phyloP scores from a whole-genome alignment of 2,888 invertebrate species.

The Metellina segmentata region DNA sequence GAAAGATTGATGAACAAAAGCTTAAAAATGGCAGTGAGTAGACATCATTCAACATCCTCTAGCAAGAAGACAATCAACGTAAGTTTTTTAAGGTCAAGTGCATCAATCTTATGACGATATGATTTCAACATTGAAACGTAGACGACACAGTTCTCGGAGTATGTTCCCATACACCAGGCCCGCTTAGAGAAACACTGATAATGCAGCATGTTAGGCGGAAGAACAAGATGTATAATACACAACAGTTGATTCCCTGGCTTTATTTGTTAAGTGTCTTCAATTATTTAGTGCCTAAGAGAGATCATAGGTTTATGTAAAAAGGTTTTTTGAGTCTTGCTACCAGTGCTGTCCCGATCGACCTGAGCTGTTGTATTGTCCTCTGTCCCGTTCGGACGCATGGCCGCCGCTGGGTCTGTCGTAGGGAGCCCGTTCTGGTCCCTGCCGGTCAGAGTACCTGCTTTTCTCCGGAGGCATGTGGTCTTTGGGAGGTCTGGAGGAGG shows the following conservation, averaged over 20 bases:
- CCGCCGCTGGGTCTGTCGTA: slow-evolving; percentile 57
- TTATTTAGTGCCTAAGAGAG: neutral
- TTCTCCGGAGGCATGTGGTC: slow-evolving; percentile 72
- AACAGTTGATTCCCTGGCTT: slow-evolving; percentile 67
- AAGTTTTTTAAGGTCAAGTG: slow-evolving; percentile 46
- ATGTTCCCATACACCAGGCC: slow-evolving; percentile 23
- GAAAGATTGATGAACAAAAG: slow-evolving; percentile 60
- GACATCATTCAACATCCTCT: slow-evolving; percentile 46
- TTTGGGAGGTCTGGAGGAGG: slow-evolving; percentile 50
- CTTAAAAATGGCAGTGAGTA: slow-evolving; percentile 71
- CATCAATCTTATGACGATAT: slow-evolving; percentile 71
- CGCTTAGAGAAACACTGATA: slow-evolving; percentile 60
- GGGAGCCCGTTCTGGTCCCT: slow-evolving; percentile 37
- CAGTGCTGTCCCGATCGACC: slow-evolving; percentile 68
- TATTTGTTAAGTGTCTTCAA: slow-evolving; percentile 6
- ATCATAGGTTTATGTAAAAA: neutral
- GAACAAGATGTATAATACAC: slow-evolving; percentile 69
- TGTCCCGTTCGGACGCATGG: slow-evolving; percentile 16
- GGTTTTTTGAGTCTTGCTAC: slow-evolving; percentile 40
- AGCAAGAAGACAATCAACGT: slow-evolving; percentile 56
- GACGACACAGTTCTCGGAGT: neutral
- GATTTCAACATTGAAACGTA: slow-evolving; percentile 49
- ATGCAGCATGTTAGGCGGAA: slow-evolving; percentile 60
- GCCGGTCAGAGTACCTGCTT: slow-evolving; percentile 64
- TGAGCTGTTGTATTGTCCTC: slow-evolving; percentile 71